Conservation (phyloP, 2,888 invertebrate species). For the Linnaemya vulpina region DNA sequence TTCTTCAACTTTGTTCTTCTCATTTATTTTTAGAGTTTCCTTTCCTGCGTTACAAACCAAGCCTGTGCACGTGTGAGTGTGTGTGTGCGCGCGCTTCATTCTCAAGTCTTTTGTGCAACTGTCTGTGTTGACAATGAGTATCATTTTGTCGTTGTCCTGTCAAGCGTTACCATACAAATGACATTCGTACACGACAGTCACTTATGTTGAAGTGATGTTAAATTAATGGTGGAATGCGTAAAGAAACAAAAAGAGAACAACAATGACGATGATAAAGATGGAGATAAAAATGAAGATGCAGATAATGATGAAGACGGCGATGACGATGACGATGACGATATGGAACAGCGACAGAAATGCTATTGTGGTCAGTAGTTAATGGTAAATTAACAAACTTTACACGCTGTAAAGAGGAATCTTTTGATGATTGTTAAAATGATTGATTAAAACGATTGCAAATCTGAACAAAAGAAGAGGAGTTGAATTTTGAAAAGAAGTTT, state of each 20-base stretch:
- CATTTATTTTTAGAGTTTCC: conserved; percentile 31
- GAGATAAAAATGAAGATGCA: conserved; percentile 1
- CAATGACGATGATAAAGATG: conserved; percentile 6
- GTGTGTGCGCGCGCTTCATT: conserved; percentile 3
- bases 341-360: conserved; percentile 13
- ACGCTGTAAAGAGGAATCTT: conserved; percentile 22
- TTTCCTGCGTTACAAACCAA: neutral
- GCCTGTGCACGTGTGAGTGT: neutral
- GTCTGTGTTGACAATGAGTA: conserved; percentile 72
- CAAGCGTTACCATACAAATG: conserved; percentile 70
- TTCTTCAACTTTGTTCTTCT: conserved; percentile 17
- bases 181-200: conserved; percentile 73
- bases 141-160: conserved; percentile 73
- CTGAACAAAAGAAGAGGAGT: no score
- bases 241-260: conserved; percentile 41
- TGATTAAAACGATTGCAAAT: conserved; percentile 39
- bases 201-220: conserved; percentile 73
- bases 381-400: neutral
- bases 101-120: conserved; percentile 65
- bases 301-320: neutral
- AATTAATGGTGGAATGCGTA: conserved; percentile 72
- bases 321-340: conserved; percentile 15
- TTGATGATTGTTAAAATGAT: conserved; percentile 61
- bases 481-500: neutral
- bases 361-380: conserved; percentile 22